These are phyloP conservation scores for Cybosia mesomella DNA, from an alignment of 2,888 invertebrate genomes.

Conservation along the genomic window DNA sequence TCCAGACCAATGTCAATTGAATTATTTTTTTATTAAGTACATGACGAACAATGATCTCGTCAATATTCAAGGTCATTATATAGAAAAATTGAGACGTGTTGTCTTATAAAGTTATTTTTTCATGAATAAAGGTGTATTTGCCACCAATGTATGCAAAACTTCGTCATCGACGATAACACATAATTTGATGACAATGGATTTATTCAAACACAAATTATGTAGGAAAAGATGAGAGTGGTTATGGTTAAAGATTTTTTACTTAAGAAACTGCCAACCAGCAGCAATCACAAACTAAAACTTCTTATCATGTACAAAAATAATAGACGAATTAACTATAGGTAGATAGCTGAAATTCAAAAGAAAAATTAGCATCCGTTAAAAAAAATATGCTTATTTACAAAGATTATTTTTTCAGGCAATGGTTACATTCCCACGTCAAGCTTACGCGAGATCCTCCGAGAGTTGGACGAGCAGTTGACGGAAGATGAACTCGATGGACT, in stretches of 20 bases:
- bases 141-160: not conserved
- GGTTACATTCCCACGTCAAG: constrained; percentile 97
- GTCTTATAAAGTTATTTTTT: not conserved
- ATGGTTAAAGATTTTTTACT: too few species aligned
- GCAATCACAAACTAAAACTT: too few species aligned
- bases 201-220: not conserved
- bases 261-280: too few species aligned
- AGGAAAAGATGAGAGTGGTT: too few species aligned
- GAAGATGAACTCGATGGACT: constrained; percentile 98
- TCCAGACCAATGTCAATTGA: constrained; percentile 16
- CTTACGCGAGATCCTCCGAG: constrained; percentile 97
- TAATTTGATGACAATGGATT: not conserved
- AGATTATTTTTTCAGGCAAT: constrained; percentile 86
- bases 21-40: constrained; percentile 9
- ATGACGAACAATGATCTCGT: not conserved
- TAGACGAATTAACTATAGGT: not conserved
- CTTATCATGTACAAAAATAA: not conserved
- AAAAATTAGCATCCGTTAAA: not conserved
- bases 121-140: too few species aligned
- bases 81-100: not conserved
- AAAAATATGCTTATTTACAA: not conserved
- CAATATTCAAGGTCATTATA: constrained; percentile 7
- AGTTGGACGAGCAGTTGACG: constrained; percentile 98
- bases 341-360: not conserved
- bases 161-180: not conserved